Evolutionary conservation across 2,797 vertebrate genomes (phyloP), one percentile per base, ranked within the genome.

Genomic region (Gephyroberyx darwinii): DNA sequence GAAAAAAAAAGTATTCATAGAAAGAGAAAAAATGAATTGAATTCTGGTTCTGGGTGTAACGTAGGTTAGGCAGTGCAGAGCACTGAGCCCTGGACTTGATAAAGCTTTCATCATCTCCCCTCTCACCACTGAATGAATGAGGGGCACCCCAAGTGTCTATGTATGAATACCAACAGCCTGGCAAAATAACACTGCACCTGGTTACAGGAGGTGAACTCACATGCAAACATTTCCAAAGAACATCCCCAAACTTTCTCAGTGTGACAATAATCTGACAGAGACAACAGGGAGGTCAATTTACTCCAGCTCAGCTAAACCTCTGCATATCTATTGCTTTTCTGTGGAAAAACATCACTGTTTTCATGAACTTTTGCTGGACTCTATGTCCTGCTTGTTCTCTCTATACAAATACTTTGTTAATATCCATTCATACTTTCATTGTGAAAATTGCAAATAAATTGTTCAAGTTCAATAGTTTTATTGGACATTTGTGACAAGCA

Each of bases 31-130:
- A 75, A 71, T 65, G 50, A 77, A 82, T 72, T 77, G 26, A 80
- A 78, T 80, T 87, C 55, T 88, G 61, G 73, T 84, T 77, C 56
- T 53, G 65, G 60, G 58, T 52, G 71, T 9, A 47, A 53, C 65
- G 76, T 56, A 57, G 77, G 85, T 77, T 70, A 71, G 48, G 50
- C 35, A 75, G 68, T 70, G 80, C 75, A 41, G 53, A 69, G 65
- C 59, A 69, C 58, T 31, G 54, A 74, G 66, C 69, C 69, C 68
- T 52, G 50, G 71, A 81, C 75, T 71, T 69, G 72, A 84, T 85
- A 84, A 86, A 74, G 64, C 80, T 78, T 87, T 87, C 77, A 82
- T 82, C 81, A 82, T 70, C 63, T 59, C 53, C 47, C 20, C 5
- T 19, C 33, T 74, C 47, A 75, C 62, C 33, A 59, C 20, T 78